Percentiles rank a stretch among this genome's conserved stretches.
These are phyloP conservation scores for Takifugu rubripes DNA, from an alignment of 2,797 vertebrate genomes.

Conservation along the genomic window DNA sequence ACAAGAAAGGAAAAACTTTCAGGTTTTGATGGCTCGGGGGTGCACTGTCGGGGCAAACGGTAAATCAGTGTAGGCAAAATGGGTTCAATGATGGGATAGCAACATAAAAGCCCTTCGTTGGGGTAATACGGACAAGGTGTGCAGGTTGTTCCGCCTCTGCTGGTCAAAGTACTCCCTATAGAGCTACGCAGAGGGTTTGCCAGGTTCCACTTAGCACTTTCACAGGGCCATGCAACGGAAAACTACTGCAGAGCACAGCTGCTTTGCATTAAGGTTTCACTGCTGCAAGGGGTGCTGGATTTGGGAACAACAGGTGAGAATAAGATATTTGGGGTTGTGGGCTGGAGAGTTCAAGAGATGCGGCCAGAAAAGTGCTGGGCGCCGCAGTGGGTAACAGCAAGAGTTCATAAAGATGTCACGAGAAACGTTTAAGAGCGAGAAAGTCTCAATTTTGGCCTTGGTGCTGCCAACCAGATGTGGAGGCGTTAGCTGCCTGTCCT, in stretches of 20 bases:
- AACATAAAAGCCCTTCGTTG: conserved; percentile 63
- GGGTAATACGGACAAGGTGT: conserved; percentile 73
- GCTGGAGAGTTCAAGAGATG: conserved; percentile 41
- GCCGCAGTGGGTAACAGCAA: conserved; percentile 58
- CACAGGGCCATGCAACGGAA: conserved; percentile 35
- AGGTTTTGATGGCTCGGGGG: conserved; percentile 18
- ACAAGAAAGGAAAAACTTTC: conserved; percentile 36
- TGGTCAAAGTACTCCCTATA: conserved; percentile 41
- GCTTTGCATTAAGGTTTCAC: conserved; percentile 70
- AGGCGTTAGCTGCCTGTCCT: conserved; percentile 56
- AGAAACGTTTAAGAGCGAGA: conserved; percentile 74
- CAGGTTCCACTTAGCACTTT: conserved; percentile 64
- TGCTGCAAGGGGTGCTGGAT: conserved; percentile 20
- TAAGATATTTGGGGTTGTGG: conserved; percentile 18
- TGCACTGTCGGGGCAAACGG: conserved; percentile 48
- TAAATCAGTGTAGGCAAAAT: conserved; percentile 68
- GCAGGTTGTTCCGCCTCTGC: conserved; percentile 19
- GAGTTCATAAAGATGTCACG: conserved; percentile 82
- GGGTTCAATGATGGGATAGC: conserved; percentile 66
- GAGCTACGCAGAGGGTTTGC: conserved; percentile 30
- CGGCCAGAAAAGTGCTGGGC: conserved; percentile 31
- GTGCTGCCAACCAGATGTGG: conserved; percentile 82
- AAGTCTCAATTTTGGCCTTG: conserved; percentile 79
- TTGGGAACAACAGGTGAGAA: conserved; percentile 32
- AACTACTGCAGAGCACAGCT: conserved; percentile 50